Conservation (phyloP, 2,888 invertebrate genomes). For the Trachelus tabidus region DNA sequence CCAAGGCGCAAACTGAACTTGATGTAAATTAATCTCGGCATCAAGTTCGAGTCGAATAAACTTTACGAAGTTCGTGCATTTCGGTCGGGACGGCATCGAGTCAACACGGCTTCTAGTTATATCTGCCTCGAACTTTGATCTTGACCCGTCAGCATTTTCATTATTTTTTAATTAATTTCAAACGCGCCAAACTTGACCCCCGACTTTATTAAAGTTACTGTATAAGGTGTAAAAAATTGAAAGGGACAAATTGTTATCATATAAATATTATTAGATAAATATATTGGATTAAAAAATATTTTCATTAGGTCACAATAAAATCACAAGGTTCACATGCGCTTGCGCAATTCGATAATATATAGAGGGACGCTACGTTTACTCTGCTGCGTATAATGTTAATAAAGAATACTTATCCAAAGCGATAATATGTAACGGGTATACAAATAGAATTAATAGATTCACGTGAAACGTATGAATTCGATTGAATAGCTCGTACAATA, state of each 20-base stretch:
- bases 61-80: not conserved
- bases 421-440: not conserved
- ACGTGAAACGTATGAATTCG: not conserved
- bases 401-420: not conserved
- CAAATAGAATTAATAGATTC: not conserved
- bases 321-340: too few species aligned
- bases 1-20: not conserved
- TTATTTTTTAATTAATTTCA: too few species aligned
- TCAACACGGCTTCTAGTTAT: not conserved
- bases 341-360: not conserved
- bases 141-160: not conserved
- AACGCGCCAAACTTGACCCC: too few species aligned
- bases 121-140: not conserved
- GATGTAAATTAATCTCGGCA: not conserved
- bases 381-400: too few species aligned
- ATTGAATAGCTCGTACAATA: too few species aligned
- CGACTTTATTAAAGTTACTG: not conserved
- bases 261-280: too few species aligned
- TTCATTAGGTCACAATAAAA: too few species aligned
- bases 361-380: too few species aligned
- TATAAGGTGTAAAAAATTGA: not conserved
- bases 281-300: too few species aligned
- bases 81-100: not conserved
- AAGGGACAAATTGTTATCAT: not conserved
- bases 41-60: not conserved